Evolutionary conservation across 1,140 invertebrate genomes (phyloP), one percentile per base, ranked within the genome.

Genomic region (Conus betulinus): DNA sequence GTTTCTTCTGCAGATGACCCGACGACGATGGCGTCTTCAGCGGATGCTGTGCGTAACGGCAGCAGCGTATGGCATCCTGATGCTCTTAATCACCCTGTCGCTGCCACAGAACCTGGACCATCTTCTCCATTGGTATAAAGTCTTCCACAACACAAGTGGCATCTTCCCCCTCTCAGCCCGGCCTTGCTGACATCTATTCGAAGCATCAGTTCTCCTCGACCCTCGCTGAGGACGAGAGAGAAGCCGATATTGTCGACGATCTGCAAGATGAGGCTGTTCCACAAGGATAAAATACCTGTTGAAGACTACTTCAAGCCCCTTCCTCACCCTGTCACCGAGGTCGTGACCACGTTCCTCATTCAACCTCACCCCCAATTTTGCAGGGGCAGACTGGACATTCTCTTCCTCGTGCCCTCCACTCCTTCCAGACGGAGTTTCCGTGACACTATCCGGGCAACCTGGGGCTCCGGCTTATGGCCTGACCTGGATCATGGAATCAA

Each of bases 391-490:
- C 82, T 84, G 52, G 87, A 79, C 81, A 52, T 90, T 2, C 63
- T 91, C 51, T 27, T 91, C 13, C 84, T 89, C 17, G 88, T 91
- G n/a, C 87, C 78, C 13, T 89, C 88, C 1, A 5, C 87, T 11
- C 81, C 87, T 20, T 74, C 11, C 23, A 53, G 88, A n/a, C 60
- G 15, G 17, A 25, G 25, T 6, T 67, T 83, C 55, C 63, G 91
- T 52, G 27, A 89, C 57, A 79, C 84, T 51, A n/a, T n/a, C 60
- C 84, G 91, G 79, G 87, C n/a, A 17, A 90, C 91, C 0, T 91
- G 91, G 91, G 88, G 84, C 0, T 87, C 87, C 17, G 87, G 60
- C n/a, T n/a, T 52, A 7, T 91, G 91, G 91, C 88, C 88, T 11
- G n/a, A 84, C 17, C 53, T 10, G 13, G 53, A 25, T 13, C 17